These are phyloP conservation scores for Chinchilla lanigera DNA, from an alignment of 2,113 vertebrate genomes.

Conservation along the genomic window DNA sequence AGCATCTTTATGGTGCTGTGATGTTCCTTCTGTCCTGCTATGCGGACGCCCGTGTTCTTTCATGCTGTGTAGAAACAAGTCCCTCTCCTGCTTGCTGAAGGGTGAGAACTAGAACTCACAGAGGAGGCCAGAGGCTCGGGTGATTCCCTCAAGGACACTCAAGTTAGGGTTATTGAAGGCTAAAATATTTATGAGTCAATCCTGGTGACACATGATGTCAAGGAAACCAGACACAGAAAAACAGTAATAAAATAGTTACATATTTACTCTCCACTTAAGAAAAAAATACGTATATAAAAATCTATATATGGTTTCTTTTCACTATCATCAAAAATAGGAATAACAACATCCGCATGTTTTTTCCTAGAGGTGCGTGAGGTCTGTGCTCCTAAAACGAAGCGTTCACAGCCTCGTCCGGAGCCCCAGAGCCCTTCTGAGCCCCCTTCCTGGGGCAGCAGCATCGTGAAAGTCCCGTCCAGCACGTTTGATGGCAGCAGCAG, in stretches of 20 bases:
- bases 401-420: conserved; percentile 80
- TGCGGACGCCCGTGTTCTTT: conserved; percentile 3
- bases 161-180: conserved; percentile 21
- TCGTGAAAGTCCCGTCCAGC: conserved; percentile 93
- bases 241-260: conserved; percentile 14
- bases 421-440: conserved; percentile 82
- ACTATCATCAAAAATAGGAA: conserved; percentile 19
- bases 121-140: neutral
- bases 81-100: neutral
- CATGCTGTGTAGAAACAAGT: conserved; percentile 16
- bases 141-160: conserved; percentile 3
- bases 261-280: neutral
- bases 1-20: neutral
- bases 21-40: neutral
- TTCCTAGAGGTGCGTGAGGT: conserved; percentile 75
- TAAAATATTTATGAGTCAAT: conserved; percentile 2
- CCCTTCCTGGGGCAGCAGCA: conserved; percentile 88
- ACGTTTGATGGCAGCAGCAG: conserved; percentile 88
- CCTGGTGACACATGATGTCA: neutral
- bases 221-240: neutral
- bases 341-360: conserved; percentile 27
- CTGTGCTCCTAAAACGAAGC: conserved; percentile 81
- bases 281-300: neutral
- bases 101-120: neutral
- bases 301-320: conserved; percentile 3